Evolutionary conservation across 2,113 vertebrate genomes (phyloP), one percentile per base, ranked within the genome.

Genomic region (Tilapia sparmanii): DNA sequence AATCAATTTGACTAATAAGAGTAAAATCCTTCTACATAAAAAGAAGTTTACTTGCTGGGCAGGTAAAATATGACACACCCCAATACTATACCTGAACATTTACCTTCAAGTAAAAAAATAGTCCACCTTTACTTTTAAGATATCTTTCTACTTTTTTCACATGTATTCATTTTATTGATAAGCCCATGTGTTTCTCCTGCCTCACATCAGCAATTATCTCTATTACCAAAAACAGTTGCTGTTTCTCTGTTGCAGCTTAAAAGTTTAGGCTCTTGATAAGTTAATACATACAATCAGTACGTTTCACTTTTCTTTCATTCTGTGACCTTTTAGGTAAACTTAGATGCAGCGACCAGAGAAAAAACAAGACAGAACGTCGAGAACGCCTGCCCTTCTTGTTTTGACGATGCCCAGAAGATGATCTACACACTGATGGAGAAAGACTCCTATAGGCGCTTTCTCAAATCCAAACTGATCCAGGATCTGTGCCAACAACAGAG

Each of bases 391-490:
- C 89, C 19, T 2, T 90, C 86, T 2, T 96, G 95, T 83, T 97
- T 97, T 6, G 89, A 95, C 3, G 93, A 95, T 10, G 96, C 97
- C 18, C 97, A 97, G 93, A 95, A 89, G 91, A 95, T 93, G 89
- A 97, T 97, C 89, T 96, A 96, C 90, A 91, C 52, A 1, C 82
- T 97, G 88, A 97, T 97, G 97, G 96, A 97, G 90, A 97, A 96
- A 35, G 97, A 97, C 93, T 97, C 97, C 5, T 97, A 97, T 91
- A 93, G 95, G 47, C 94, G 96, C 11, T 97, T 97, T 84, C 95
- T 97, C 52, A 92, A 88, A 19, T 97, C 97, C 80, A 92, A 94
- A 38, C 79, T 94, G 82, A 91, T 96, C 38, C 91, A 90, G 71
- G 93, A 96, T 63, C 86, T 96, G 88, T 81, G 83, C 38, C 90